Base-by-base conservation (phyloP, 1,140 invertebrate genomes). In the Pogonomyrmex californicus region DNA sequence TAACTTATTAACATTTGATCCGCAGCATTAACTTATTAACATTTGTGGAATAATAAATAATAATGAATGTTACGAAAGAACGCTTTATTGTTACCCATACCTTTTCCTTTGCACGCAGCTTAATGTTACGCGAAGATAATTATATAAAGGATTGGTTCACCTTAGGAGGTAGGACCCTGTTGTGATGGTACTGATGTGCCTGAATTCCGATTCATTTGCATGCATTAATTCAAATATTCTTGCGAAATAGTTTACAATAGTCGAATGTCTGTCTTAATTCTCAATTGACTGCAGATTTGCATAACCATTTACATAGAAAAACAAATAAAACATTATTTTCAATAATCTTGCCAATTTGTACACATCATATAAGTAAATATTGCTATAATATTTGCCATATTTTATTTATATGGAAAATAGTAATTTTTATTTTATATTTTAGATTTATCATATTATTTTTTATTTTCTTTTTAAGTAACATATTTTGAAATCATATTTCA, bases 31-130 rank as follows among this genome's bases (percentile, higher is more conserved):
- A 89, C 86, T 86, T 79, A 92, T 91, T 91, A 92, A n/a, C n/a
- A n/a, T 85, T 9, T 88, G 86, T 90, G 73, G 63, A 86, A 92
- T 91, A 91, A 92, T 91, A 92, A 91, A 92, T 89, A 90, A 86
- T 91, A 83, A 92, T 90, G 82, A 92, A 73, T 36, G 88, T 85
- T 85, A 85, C 78, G 87, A 91, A 88, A 87, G 70, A 82, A 85
- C 63, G 83, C 90, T 87, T 91, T 88, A 91, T 91, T 92, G 85
- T 88, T n/a, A 88, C 85, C 86, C 85, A 86, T 81, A 91, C 86
- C 86, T 83, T 66, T 65, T 90, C 58, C 79, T 81, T 89, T 63
- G 71, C 87, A 89, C 78, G 56, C 30, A 58, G 78, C 49, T 44
- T 90, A 81, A 87, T 66, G 63, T 88, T 36, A 75, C 56, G 79